Evolutionary conservation across 2,113 vertebrate species (phyloP).

Genomic region (Synchiropus splendidus): DNA sequence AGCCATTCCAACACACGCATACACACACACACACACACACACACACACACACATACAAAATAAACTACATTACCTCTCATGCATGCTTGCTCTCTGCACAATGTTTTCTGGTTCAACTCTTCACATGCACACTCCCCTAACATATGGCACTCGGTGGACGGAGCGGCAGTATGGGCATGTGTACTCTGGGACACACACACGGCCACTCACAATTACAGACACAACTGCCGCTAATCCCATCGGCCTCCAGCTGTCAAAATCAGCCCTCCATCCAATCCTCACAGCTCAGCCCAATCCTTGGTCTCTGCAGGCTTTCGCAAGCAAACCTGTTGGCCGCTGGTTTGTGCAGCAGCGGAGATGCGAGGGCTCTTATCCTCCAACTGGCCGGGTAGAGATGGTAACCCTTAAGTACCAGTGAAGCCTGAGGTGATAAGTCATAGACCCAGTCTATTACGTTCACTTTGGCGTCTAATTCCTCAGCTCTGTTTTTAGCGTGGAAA

Average conservation of each 20-base stretch:
- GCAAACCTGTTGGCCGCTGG: constrained; percentile 33
- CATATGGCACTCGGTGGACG: constrained; percentile 32
- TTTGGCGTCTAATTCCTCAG: neutral
- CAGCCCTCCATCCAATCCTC: constrained; percentile 36
- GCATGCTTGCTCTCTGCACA: constrained; percentile 1
- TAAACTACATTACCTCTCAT: neutral
- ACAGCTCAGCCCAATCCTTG: constrained; percentile 6
- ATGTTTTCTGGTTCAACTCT: constrained; percentile 12
- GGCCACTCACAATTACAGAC: constrained; percentile 32
- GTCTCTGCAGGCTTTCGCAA: constrained; percentile 31
- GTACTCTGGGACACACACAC: constrained; percentile 7
- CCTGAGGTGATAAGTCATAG: constrained; percentile 4
- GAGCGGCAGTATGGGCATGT: too few relatives aligned
- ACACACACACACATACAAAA: neutral
- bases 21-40: neutral
- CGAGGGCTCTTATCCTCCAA: too few relatives aligned
- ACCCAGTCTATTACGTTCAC: neutral
- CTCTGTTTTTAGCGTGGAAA: constrained; percentile 1
- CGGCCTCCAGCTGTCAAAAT: constrained; percentile 55
- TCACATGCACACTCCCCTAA: constrained; percentile 31
- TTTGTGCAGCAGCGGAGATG: constrained; percentile 8
- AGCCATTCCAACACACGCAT: constrained; percentile 4
- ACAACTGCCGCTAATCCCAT: constrained; percentile 51
- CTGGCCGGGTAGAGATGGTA: too few relatives aligned
- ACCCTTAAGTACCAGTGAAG: neutral